Evolutionary conservation across 2,113 vertebrate genomes (phyloP).

Genomic region (Mastomys natalensis): DNA sequence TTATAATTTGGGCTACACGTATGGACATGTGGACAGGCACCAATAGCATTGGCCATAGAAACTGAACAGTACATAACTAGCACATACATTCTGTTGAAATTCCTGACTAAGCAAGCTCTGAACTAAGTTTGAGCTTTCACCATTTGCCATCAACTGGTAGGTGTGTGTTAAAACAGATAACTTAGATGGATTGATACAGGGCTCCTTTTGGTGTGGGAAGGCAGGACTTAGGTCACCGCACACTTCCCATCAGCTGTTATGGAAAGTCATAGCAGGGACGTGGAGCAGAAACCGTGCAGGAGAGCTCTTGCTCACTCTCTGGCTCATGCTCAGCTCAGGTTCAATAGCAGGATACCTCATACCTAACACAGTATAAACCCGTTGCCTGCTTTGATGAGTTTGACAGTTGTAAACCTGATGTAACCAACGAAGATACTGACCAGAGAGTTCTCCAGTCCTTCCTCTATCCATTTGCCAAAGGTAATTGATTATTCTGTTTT

Average conservation of each 20-base stretch:
- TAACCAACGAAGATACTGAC: background rate
- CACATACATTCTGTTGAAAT: background rate
- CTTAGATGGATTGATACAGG: background rate
- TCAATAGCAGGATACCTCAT: background rate
- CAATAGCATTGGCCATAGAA: background rate
- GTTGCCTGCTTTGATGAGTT: background rate
- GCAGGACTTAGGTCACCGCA: background rate
- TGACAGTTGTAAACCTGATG: background rate
- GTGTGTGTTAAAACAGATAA: background rate
- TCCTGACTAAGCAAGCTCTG: background rate
- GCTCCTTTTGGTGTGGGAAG: background rate
- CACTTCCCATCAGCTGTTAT: background rate
- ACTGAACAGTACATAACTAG: background rate
- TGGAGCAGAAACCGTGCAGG: background rate
- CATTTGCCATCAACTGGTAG: background rate
- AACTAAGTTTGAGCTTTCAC: slow-evolving; percentile 9
- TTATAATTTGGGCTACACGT: background rate
- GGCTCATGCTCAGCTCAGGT: background rate
- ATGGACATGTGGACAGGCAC: background rate
- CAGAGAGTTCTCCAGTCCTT: background rate
- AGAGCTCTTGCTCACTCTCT: background rate
- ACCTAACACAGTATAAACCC: background rate
- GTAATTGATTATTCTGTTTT: background rate
- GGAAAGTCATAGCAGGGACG: background rate
- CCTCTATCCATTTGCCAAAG: background rate